phyloP scores from a whole-genome alignment of 2,113 vertebrate genomes.

The Pagrus major region DNA sequence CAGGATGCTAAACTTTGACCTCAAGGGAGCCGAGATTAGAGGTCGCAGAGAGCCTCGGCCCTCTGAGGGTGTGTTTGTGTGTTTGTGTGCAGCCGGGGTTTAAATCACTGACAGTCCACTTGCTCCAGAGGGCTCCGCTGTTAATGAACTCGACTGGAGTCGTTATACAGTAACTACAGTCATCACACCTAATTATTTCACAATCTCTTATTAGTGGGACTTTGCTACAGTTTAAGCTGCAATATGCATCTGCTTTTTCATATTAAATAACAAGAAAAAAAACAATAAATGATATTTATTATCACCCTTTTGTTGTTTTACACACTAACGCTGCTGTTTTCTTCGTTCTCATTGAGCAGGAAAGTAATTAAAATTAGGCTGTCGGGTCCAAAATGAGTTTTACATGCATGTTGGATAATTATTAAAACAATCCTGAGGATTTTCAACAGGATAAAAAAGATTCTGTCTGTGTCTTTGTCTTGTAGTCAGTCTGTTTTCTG shows the following conservation, averaged over 20 bases:
- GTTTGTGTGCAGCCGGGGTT: slow-evolving; percentile 33
- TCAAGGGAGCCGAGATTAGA: slow-evolving; percentile 44
- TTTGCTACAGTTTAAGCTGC: not conserved
- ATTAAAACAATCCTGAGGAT: not conserved
- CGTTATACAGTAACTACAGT: slow-evolving; percentile 40
- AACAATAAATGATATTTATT: not conserved
- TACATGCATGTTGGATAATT: not conserved
- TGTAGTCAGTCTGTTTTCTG: not conserved
- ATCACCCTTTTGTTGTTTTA: not conserved
- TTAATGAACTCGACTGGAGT: slow-evolving; percentile 58
- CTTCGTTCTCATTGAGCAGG: not conserved
- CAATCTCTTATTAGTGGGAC: slow-evolving; percentile 3
- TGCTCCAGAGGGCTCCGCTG: slow-evolving; percentile 33
- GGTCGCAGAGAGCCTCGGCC: not conserved
- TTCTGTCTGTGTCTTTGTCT: not conserved
- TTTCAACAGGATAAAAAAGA: not conserved
- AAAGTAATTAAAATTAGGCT: not conserved
- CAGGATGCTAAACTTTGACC: slow-evolving; percentile 52
- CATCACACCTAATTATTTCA: slow-evolving; percentile 53
- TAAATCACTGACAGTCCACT: slow-evolving; percentile 52
- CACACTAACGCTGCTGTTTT: not conserved
- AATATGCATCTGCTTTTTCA: not conserved
- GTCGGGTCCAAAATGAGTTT: not conserved
- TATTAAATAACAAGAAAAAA: not conserved
- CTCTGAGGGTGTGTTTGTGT: not conserved